Evolutionary conservation across 1,140 invertebrate species (phyloP).

Genomic region (Propsilocerus akamusi): DNA sequence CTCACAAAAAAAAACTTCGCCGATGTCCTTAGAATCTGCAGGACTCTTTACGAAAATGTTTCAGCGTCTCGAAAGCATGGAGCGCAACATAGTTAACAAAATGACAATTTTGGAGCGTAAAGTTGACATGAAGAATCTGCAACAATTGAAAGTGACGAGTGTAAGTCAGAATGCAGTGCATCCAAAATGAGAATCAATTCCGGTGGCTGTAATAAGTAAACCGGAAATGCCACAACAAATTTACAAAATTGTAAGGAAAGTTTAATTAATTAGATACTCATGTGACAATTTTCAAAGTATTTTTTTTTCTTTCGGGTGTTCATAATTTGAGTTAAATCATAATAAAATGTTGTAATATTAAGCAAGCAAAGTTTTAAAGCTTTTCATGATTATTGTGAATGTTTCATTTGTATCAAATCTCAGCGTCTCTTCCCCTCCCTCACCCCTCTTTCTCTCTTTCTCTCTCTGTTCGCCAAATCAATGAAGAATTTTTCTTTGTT

Average conservation of each 20-base stretch:
- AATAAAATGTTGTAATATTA: background rate
- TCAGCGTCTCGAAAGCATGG: background rate
- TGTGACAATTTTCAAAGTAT: no score
- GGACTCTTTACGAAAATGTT: background rate
- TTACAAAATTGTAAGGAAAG: background rate
- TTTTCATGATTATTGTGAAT: background rate
- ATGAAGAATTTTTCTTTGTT: background rate
- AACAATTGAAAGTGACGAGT: background rate
- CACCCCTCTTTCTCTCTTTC: background rate
- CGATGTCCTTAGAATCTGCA: constrained; percentile 1
- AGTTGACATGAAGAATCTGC: background rate
- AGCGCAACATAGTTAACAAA: background rate
- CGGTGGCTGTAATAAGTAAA: background rate
- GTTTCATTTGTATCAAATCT: no score
- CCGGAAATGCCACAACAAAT: background rate
- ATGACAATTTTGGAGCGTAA: background rate
- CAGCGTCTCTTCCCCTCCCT: no score
- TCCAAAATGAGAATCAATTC: background rate
- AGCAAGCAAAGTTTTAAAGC: background rate
- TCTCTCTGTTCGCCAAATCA: background rate
- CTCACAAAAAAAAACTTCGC: no score
- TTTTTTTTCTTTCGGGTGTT: background rate
- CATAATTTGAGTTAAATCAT: background rate
- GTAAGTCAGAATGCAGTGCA: background rate
- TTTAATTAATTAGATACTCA: no score